Evolutionary conservation across 2,797 vertebrate genomes (phyloP), one percentile per base, ranked within the genome.

Genomic region (Enteromius afrohamiltoni): DNA sequence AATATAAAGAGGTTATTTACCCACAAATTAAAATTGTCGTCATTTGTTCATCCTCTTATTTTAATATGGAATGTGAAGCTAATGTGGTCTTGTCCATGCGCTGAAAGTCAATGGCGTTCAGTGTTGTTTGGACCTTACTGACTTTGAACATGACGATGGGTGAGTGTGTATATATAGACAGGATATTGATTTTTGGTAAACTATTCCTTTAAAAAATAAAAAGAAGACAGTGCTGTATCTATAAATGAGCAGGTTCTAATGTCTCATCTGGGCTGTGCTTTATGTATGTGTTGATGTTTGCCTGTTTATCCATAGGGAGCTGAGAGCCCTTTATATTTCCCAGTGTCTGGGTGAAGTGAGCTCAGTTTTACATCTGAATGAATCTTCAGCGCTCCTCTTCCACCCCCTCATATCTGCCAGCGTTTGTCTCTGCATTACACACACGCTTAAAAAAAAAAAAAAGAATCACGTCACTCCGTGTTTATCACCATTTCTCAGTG

Each of bases 401-500:
- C 74, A 82, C 71, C 67, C 69, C 60, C 68, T 83, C 81, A 69
- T 76, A 83, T 80, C 81, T 86, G 29, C 77, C 82, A 83, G 82
- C 21, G 40, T 71, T 83, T 83, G 64, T 78, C 53, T 85, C 62
- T 23, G 49, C 42, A 71, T 82, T 82, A 81, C 79, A 77, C 80
- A 55, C 81, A 37, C 80, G 29, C 65, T 64, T 60, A 80, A 34
- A 34, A 34, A 34, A 34, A 80, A 74, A 83, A 83, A 73, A 79
- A 82, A 9, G 21, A 83, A 79, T 84, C 64, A 45, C 49, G 79
- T 82, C 84, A 86, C 69, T 77, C 70, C n/a, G 19, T 79, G 73
- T 83, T 84, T 86, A 77, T 84, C 75, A 82, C 65, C 77, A 68
- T 83, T 69, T 71, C 71, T 85, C 79, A 80, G 74, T 75, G 80